These are phyloP conservation scores for Mustelus asterias DNA, from an alignment of 2,113 vertebrate genomes.

Conservation along the genomic window DNA sequence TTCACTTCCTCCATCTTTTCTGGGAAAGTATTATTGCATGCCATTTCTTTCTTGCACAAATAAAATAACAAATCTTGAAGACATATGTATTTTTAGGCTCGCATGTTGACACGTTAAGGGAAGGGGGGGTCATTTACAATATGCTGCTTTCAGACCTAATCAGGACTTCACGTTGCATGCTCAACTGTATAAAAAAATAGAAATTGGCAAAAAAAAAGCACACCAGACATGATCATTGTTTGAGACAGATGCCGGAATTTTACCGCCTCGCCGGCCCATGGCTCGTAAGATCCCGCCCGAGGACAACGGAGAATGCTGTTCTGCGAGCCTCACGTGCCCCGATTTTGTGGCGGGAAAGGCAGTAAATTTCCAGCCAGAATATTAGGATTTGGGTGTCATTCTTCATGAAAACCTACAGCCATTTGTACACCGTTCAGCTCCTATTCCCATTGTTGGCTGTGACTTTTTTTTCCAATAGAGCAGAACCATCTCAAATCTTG, in stretches of 20 bases:
- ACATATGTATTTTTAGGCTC: background rate
- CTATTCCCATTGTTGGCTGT: background rate
- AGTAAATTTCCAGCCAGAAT: too few species aligned
- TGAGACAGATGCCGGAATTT: background rate
- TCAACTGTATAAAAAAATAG: too few species aligned
- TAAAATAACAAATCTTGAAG: constrained; percentile 11
- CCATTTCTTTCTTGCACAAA: constrained; percentile 22
- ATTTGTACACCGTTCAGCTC: background rate
- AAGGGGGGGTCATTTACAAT: too few species aligned
- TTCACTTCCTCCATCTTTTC: constrained; percentile 29
- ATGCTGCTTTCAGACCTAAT: background rate
- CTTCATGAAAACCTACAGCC: background rate
- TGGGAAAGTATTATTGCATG: background rate
- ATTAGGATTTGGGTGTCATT: background rate
- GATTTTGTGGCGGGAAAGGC: too few species aligned
- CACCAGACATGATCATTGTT: background rate
- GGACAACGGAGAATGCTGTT: too few species aligned
- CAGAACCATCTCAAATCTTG: background rate
- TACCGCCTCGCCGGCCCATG: too few species aligned
- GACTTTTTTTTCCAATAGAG: background rate
- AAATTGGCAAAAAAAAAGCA: background rate
- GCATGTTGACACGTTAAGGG: background rate
- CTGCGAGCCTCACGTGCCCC: too few species aligned
- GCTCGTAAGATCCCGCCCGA: too few species aligned
- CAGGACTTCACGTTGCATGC: background rate